A percentile compares a stretch with the other conserved stretches of the same genome.
Conservation (phyloP, 2,797 vertebrate species). For the Cynopterus sphinx region DNA sequence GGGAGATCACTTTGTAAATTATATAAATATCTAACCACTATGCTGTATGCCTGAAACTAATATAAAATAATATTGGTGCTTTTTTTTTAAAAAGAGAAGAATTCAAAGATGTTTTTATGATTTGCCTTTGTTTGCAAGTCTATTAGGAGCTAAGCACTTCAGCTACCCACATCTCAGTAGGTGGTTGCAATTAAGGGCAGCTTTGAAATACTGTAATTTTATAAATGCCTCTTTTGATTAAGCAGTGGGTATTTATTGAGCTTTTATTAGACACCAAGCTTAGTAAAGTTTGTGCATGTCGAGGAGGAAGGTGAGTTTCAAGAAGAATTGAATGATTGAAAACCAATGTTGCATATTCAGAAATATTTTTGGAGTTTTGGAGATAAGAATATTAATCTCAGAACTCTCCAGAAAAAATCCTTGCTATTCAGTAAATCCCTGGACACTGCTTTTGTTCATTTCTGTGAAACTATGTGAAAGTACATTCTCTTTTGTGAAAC, state of each 20-base stretch:
- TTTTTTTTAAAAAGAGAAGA: not conserved
- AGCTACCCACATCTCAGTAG: not conserved
- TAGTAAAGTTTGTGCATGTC: not conserved
- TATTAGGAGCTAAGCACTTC: slow-evolving; percentile 8
- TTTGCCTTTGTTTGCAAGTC: slow-evolving; percentile 26
- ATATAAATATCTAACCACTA: too few relatives aligned
- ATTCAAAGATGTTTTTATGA: not conserved
- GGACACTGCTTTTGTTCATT: not conserved
- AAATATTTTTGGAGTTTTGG: not conserved
- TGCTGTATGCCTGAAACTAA: too few relatives aligned
- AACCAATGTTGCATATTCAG: not conserved
- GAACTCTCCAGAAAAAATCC: not conserved
- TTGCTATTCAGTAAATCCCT: not conserved
- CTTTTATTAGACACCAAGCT: not conserved
- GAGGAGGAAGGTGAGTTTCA: not conserved
- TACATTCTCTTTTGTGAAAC: not conserved
- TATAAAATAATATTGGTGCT: slow-evolving; percentile 58
- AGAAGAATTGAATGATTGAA: not conserved
- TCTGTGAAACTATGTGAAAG: not conserved
- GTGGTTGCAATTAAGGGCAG: not conserved
- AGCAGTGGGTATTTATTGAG: not conserved
- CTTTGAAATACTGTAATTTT: slow-evolving; percentile 19
- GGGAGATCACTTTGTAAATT: too few relatives aligned
- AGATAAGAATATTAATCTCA: not conserved
- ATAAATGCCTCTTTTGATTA: not conserved